Evolutionary conservation across 1,140 invertebrate genomes (phyloP), one percentile per base, ranked within the genome.

Genomic region (Drosophila ficusphila): DNA sequence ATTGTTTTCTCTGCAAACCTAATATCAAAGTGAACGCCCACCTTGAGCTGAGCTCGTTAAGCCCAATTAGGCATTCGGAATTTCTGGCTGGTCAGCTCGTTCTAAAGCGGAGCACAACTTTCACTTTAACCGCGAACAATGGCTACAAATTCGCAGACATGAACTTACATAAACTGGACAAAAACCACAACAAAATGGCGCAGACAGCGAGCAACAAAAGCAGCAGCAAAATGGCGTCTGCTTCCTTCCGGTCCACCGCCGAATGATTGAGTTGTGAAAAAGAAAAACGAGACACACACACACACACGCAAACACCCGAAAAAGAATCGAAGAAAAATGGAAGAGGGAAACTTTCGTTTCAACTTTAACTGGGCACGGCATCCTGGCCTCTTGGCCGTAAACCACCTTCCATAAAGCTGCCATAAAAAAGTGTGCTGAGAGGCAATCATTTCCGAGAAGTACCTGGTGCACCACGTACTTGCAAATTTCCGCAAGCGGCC

Each of bases 401-500:
- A 48, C 42, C 38, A 29, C 48, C 23, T 48, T 41, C 33, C 38
- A 67, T 68, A 68, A 56, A 57, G 29, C 48, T 53, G 46, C 47
- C 76, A 75, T 57, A 41, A 57, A 56, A 60, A 53, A 67, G 46
- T 52, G 47, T 42, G 64, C 61, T 67, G 64, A 19, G 36, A 67
- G 64, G 31, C 68, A 75, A 57, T 57, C 49, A 65, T 75, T 75
- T 74, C 58, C 58, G 42, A 53, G 49, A 73, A 64, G 57, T 57
- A 39, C 54, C 27, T 46, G 39, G 36, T 36, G 16, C 25, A n/a
- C 62, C 47, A 64, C n/a, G 70, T 83, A 79, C 73, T 86, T 86
- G 82, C 78, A 82, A 82, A 77, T 88, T 88, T 88, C 76, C 73
- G 62, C 77, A 82, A 82, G 82, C 62, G 39, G 31, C 60, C 76